Conservation (phyloP, 2,888 invertebrate genomes). For the Nysson spinosus region DNA sequence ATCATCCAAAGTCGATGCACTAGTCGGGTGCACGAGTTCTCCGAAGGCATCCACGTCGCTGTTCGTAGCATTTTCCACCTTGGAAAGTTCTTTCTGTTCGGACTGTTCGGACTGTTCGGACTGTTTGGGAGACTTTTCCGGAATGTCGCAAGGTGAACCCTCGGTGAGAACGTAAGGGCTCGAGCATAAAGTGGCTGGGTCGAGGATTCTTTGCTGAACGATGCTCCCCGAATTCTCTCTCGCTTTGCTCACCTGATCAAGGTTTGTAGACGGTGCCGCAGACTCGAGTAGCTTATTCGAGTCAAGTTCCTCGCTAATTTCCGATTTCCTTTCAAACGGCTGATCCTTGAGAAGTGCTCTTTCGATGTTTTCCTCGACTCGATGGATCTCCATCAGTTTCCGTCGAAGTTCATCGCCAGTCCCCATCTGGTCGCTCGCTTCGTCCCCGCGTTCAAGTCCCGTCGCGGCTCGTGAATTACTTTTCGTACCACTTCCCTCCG, state of each 20-base stretch:
- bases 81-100: no score
- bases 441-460: no score
- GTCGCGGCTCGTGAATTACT: neutral
- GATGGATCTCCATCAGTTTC: slow-evolving; percentile 61
- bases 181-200: neutral
- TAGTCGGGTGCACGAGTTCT: slow-evolving; percentile 29
- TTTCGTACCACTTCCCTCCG: neutral
- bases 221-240: neutral
- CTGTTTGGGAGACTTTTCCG: no score
- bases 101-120: no score
- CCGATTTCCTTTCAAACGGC: neutral
- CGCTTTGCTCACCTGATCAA: no score
- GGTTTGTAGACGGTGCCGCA: no score
- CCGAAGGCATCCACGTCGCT: no score
- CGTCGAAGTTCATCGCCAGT: slow-evolving; percentile 51
- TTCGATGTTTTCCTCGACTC: slow-evolving; percentile 58
- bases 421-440: no score
- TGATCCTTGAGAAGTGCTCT: slow-evolving; percentile 26
- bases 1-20: no score
- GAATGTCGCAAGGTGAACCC: slow-evolving; percentile 72
- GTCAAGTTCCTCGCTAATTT: neutral
- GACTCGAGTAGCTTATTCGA: no score
- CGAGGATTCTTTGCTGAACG: neutral
- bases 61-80: neutral
- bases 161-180: slow-evolving; percentile 68